Evolutionary conservation across 2,797 vertebrate genomes (phyloP).

Genomic region (Chelonia mydas): DNA sequence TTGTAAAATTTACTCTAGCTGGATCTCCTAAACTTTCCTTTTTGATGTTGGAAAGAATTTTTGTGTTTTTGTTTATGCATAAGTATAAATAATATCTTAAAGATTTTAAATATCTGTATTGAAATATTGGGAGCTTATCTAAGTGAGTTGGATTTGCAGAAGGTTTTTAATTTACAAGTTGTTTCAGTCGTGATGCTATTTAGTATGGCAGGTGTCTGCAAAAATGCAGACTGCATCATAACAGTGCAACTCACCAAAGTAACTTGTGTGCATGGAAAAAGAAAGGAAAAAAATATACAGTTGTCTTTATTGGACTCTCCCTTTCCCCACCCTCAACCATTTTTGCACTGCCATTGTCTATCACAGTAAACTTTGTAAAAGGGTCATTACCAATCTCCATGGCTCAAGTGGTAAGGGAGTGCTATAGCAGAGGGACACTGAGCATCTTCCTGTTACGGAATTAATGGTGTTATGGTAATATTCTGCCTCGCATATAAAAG

Average conservation of each 20-base stretch:
- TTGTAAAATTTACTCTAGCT: too few species aligned
- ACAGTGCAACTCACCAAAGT: background rate
- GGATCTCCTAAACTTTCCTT: background rate
- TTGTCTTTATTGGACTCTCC: background rate
- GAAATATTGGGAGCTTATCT: background rate
- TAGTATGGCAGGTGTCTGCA: background rate
- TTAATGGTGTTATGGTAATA: conserved; percentile 9
- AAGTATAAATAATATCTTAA: background rate
- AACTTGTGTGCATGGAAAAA: background rate
- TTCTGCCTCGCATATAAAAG: background rate
- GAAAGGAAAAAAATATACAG: background rate
- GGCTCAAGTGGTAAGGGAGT: conserved; percentile 19
- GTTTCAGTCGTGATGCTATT: background rate
- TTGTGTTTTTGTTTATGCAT: background rate
- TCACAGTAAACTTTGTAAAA: background rate
- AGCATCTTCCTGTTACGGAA: conserved; percentile 17
- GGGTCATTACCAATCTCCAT: background rate
- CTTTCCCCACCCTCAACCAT: background rate
- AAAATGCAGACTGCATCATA: background rate
- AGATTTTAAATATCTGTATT: background rate
- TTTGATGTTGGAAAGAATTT: background rate
- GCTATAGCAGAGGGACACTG: background rate
- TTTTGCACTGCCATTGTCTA: background rate
- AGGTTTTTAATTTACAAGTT: background rate
- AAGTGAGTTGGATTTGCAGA: background rate